A percentile compares a stretch with the other conserved stretches of the same genome.
Conservation (phyloP, 2,113 vertebrate species). For the Aplodontia rufa region DNA sequence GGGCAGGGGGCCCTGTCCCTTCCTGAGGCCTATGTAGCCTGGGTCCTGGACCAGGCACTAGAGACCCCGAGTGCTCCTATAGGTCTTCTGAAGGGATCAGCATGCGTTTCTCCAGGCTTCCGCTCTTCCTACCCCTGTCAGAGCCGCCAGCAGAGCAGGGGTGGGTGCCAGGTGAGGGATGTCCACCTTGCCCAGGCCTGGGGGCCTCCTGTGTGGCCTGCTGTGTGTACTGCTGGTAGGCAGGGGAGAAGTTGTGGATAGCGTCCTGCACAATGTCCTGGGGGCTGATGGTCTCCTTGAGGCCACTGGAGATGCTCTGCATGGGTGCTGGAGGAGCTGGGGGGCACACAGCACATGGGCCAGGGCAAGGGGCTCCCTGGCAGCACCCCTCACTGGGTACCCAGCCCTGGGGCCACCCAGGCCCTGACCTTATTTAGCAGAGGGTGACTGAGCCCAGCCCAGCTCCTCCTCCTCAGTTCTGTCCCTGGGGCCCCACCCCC, state of each 20-base stretch:
- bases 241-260: constrained; percentile 97
- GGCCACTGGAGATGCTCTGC: constrained; percentile 96
- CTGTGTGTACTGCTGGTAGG: constrained; percentile 98
- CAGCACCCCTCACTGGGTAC: rapidly evolving
- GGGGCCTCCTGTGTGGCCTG: constrained; percentile 92
- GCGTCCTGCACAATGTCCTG: constrained; percentile 96
- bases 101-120: constrained; percentile 93
- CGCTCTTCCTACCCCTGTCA: constrained; percentile 71
- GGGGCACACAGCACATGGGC: not conserved
- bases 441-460: not conserved
- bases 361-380: too few relatives aligned
- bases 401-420: not conserved
- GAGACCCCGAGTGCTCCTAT: constrained; percentile 74
- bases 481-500: too few relatives aligned
- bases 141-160: rapidly evolving
- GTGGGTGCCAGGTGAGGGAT: constrained; percentile 47
- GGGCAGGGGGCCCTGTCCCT: not conserved
- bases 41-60: not conserved
- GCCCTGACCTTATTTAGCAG: not conserved
- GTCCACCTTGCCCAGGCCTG: constrained; percentile 81
- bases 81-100: constrained; percentile 93
- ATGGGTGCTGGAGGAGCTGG: constrained; percentile 90
- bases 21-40: not conserved
- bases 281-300: constrained; percentile 97
- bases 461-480: not conserved